These are phyloP conservation scores for Cariama cristata DNA, from an alignment of 2,113 vertebrate genomes.

Conservation along the genomic window DNA sequence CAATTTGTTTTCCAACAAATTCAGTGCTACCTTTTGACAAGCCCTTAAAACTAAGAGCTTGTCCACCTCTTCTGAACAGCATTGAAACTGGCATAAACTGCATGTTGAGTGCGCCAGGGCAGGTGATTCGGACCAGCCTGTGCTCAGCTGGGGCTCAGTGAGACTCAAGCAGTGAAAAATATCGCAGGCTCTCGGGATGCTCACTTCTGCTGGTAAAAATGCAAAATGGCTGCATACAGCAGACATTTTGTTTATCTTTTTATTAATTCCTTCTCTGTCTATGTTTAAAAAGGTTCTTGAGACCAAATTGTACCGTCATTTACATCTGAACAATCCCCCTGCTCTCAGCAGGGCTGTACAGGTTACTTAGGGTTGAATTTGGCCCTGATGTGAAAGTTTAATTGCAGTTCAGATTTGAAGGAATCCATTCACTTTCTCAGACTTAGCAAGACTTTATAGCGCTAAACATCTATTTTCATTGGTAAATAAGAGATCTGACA, in stretches of 20 bases:
- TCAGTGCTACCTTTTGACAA: background rate
- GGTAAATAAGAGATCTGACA: background rate
- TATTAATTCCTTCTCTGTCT: background rate
- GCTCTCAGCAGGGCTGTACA: background rate
- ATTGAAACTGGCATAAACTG: accelerated
- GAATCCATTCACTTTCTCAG: background rate
- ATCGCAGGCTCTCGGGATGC: background rate
- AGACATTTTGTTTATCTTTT: background rate
- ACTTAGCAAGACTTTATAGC: background rate
- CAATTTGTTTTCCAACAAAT: background rate
- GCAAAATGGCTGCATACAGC: background rate
- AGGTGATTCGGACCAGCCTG: background rate
- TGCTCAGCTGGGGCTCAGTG: background rate
- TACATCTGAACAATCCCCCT: background rate
- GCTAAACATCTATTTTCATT: background rate
- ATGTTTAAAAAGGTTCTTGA: background rate
- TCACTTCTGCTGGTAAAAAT: background rate
- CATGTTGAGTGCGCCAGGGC: accelerated
- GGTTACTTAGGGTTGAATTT: background rate
- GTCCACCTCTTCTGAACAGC: background rate
- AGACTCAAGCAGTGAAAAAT: background rate
- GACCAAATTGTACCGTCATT: accelerated
- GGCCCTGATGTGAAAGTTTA: background rate
- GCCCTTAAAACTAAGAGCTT: background rate
- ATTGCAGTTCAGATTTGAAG: background rate